Evolutionary conservation across 1,140 invertebrate genomes (phyloP).

Genomic region (Melanaphis sacchari): DNA sequence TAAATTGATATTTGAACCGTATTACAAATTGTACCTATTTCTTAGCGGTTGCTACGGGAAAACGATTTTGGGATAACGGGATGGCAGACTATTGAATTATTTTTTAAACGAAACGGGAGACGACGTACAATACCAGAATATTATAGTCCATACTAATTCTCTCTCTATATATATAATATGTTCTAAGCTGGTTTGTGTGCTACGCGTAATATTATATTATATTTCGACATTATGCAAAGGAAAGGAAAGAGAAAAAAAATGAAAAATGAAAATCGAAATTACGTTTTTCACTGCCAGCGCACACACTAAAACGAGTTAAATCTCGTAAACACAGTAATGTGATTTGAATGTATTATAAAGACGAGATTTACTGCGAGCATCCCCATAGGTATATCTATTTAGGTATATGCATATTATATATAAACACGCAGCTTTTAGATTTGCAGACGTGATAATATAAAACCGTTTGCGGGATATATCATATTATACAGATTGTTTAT

Average conservation of each 20-base stretch:
- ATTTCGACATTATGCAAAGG: background rate
- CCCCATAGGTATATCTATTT: background rate
- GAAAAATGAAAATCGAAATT: constrained; percentile 11
- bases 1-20: background rate
- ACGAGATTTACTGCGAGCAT: background rate
- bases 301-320: constrained; percentile 3
- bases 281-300: background rate
- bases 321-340: constrained; percentile 3
- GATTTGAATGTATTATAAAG: constrained; percentile 15
- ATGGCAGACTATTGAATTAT: background rate
- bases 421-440: background rate
- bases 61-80: background rate
- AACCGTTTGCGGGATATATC: background rate
- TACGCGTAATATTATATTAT: background rate
- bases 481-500: background rate
- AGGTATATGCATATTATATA: background rate
- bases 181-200: background rate
- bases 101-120: background rate
- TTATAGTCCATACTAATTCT: constrained; percentile 7
- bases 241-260: background rate
- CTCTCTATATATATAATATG: background rate
- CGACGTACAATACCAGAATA: background rate
- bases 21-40: background rate
- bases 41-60: background rate
- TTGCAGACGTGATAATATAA: background rate